Evolutionary conservation across 2,113 vertebrate species (phyloP).

Genomic region (Chaetodon trifascialis): DNA sequence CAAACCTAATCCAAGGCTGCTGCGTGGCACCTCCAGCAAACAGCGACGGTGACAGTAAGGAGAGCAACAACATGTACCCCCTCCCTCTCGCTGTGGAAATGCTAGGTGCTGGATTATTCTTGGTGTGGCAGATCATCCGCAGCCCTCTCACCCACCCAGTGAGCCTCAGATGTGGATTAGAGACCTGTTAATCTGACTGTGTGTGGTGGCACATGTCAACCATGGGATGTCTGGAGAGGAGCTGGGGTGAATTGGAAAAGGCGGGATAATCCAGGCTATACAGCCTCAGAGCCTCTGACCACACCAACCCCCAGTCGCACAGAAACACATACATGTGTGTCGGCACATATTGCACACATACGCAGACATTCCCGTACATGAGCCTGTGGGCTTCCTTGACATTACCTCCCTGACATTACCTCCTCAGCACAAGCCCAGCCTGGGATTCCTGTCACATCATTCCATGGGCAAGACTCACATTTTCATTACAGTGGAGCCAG

Average conservation of each 20-base stretch:
- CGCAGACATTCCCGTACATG: constrained; percentile 12
- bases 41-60: constrained; percentile 59
- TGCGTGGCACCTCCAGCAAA: constrained; percentile 61
- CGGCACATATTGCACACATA: constrained; percentile 16
- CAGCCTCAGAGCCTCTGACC: constrained; percentile 1
- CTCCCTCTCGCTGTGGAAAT: constrained; percentile 17
- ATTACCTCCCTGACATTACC: constrained; percentile 71
- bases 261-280: constrained; percentile 59
- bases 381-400: constrained; percentile 71
- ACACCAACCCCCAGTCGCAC: not conserved
- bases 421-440: constrained; percentile 53
- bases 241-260: constrained; percentile 52
- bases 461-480: constrained; percentile 67
- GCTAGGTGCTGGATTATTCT: constrained; percentile 74
- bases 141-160: constrained; percentile 62
- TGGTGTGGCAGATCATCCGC: constrained; percentile 73
- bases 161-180: constrained; percentile 75
- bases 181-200: constrained; percentile 75
- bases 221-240: constrained; percentile 58
- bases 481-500: constrained; percentile 67
- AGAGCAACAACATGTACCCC: constrained; percentile 41
- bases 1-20: constrained; percentile 76
- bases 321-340: constrained; percentile 1
- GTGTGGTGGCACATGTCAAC: constrained; percentile 77
- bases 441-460: constrained; percentile 68